phyloP scores from a whole-genome alignment of 2,113 vertebrate species.

The Mirza zaza region DNA sequence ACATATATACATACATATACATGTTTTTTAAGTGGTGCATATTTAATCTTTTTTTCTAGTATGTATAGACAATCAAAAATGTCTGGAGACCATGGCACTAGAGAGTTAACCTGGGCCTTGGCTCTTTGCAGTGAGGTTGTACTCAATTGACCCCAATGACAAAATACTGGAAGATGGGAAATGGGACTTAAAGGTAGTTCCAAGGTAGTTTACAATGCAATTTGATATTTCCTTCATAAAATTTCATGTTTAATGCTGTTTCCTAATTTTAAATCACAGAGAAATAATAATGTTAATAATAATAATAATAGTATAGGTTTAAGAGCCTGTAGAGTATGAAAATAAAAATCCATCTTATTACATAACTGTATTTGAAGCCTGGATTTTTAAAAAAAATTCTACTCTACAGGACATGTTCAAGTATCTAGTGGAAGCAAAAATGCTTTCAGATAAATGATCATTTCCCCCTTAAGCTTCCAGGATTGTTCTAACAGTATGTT shows the following conservation, averaged over 20 bases:
- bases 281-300: background rate
- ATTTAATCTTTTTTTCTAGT: background rate
- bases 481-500: slow-evolving; percentile 24
- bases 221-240: background rate
- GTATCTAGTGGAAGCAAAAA: background rate
- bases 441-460: background rate
- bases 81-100: background rate
- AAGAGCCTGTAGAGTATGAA: background rate
- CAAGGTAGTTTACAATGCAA: background rate
- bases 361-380: background rate
- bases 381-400: background rate
- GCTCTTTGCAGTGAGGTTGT: background rate
- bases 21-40: background rate
- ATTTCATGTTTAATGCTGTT: background rate
- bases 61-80: background rate
- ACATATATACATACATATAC: background rate
- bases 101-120: background rate
- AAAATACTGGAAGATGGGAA: background rate
- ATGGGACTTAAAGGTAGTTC: background rate
- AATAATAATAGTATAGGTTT: background rate
- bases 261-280: background rate
- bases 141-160: background rate
- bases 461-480: background rate
- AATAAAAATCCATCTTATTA: background rate
- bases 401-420: background rate